Conservation (phyloP, 2,797 vertebrate species). For the Sarcoramphus papa region DNA sequence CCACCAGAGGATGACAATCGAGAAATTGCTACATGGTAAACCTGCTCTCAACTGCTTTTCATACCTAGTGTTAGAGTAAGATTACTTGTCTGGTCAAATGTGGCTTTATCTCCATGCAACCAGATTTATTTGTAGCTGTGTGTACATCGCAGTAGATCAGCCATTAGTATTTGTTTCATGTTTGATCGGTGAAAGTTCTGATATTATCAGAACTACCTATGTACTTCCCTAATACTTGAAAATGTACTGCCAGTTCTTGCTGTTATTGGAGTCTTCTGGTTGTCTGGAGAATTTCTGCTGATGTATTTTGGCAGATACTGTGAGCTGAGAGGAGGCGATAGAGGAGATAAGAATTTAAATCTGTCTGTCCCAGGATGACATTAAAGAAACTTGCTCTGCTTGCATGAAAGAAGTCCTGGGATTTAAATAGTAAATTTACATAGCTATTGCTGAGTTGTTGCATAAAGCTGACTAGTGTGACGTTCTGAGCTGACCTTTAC, state of each 20-base stretch:
- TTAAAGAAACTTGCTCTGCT: background rate
- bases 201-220: background rate
- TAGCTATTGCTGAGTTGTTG: background rate
- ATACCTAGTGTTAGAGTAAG: background rate
- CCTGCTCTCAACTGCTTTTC: background rate
- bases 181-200: background rate
- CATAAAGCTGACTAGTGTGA: background rate
- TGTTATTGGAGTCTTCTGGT: background rate
- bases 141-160: background rate
- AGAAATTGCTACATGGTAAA: conserved; percentile 97
- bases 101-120: background rate
- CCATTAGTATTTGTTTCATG: background rate
- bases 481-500: background rate
- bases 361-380: background rate
- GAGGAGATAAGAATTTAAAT: background rate
- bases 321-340: background rate
- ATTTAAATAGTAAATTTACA: background rate
- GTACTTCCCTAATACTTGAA: background rate
- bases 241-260: background rate
- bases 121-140: background rate
- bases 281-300: background rate
- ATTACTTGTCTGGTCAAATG: background rate
- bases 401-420: background rate
- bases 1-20: conserved; percentile 98
- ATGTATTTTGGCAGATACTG: background rate